Evolutionary conservation across 37 sponge, comb jelly and placozoan genomes (phyloP), one percentile per base, ranked within the genome.

Genomic region (Axinella damicornis): DNA sequence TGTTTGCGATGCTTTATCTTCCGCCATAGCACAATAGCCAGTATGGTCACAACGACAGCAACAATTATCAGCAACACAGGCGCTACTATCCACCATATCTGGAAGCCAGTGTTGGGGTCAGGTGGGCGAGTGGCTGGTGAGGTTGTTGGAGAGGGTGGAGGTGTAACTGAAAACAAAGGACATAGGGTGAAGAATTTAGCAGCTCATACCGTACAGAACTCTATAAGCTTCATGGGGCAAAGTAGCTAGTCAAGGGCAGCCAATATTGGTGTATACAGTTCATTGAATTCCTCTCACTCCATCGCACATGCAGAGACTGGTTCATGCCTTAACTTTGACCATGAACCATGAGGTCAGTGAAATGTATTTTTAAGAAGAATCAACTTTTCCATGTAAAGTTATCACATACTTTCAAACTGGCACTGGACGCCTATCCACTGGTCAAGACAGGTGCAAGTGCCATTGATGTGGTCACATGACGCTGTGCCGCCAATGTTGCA

Each of bases 391-490:
- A 27, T 34, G 1, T 34, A 18, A 31, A 27, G 18, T 34, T 62
- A 16, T 57, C 58, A 21, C 56, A 27, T 52, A 84, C 84, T 33
- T 74, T 68, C 58, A 55, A 53, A 31, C 5, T 86, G 73, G 54
- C 84, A 83, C 5, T 57, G 52, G 14, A 14, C 46, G 53, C 91
- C 91, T 25, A 24, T 66, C 91, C 91, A 90, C 36, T 35, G 53
- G 16, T 69, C 82, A 32, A 4, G 14, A 28, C 91, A 91, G 72
- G 30, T 56, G 40, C 91, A 91, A 13, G 56, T 52, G 22, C 91
- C 91, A 71, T 75, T 77, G 21, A 85, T 24, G 28, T 67, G 82
- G 39, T 76, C 40, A 63, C 91, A 91, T 5, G 69, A 57, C 31
- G 13, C 37, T 15, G 85, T 84, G 0, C 85, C 81, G 16, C 6